phyloP scores from a whole-genome alignment of 2,113 vertebrate species.

The Illadopsis cleaveri region DNA sequence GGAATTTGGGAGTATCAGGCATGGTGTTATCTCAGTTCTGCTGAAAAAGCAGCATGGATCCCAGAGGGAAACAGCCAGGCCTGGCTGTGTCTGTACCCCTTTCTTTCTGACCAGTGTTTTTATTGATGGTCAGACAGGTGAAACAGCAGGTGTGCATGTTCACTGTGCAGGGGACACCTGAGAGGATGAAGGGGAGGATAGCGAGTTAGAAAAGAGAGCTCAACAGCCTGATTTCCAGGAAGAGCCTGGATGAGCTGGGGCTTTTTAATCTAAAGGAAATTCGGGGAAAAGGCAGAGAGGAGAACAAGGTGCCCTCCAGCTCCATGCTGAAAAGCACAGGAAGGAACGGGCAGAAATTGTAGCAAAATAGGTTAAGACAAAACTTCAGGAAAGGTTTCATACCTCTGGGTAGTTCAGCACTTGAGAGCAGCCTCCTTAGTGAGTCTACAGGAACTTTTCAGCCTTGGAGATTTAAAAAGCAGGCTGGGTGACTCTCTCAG shows the following conservation, averaged over 20 bases:
- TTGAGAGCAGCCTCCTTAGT: not conserved
- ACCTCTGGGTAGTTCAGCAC: not conserved
- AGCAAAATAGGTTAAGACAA: not conserved
- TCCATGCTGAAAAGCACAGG: not conserved
- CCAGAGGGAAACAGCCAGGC: not conserved
- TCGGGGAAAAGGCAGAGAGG: not conserved
- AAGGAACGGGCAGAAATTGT: not conserved
- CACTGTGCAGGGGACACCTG: not conserved
- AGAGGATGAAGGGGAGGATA: not conserved
- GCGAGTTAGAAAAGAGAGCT: not conserved
- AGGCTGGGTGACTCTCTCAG: not conserved
- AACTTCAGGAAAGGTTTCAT: not conserved
- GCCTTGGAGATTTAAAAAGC: constrained; percentile 9
- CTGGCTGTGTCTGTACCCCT: not conserved
- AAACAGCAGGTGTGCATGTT: not conserved
- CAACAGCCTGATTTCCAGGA: not conserved
- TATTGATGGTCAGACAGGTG: not conserved
- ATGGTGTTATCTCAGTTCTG: not conserved
- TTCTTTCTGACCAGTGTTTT: not conserved
- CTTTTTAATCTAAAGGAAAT: not conserved
- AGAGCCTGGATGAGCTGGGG: not conserved
- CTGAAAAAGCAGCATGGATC: not conserved
- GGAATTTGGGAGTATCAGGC: fast-evolving
- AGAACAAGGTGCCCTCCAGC: not conserved
- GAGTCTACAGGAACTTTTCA: not conserved